These are phyloP conservation scores for Tetheella fluctuosa DNA, from an alignment of 2,888 invertebrate genomes.

Conservation along the genomic window DNA sequence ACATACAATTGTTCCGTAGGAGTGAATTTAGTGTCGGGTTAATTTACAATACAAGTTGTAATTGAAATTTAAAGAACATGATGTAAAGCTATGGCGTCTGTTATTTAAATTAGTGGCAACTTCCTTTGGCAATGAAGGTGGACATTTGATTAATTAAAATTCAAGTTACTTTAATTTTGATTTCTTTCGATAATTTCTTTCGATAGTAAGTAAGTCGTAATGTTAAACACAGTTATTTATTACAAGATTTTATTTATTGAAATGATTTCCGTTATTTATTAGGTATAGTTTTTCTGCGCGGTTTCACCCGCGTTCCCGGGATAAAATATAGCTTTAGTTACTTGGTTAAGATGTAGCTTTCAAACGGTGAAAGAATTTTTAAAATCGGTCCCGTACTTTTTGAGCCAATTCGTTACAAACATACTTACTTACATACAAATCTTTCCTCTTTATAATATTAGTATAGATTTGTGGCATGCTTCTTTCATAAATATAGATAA, in stretches of 20 bases:
- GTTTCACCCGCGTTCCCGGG: too few relatives aligned
- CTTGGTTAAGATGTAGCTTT: too few relatives aligned
- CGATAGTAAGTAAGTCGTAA: not conserved
- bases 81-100: not conserved
- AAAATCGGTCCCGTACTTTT: too few relatives aligned
- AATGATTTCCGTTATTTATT: conserved; percentile 11
- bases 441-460: too few relatives aligned
- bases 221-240: conserved; percentile 1
- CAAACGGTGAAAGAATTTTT: too few relatives aligned
- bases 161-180: conserved; percentile 4
- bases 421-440: too few relatives aligned
- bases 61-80: not conserved
- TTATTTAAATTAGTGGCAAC: not conserved
- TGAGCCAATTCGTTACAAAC: too few relatives aligned
- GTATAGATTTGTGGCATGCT: conserved; percentile 1
- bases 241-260: too few relatives aligned
- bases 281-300: too few relatives aligned
- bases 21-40: not conserved
- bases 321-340: too few relatives aligned
- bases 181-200: not conserved
- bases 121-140: not conserved
- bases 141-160: conserved; percentile 7
- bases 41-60: not conserved
- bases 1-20: not conserved
- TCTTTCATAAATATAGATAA: not conserved